Conservation (phyloP, 1,140 invertebrate genomes). For the Drosophila lacertosa region DNA sequence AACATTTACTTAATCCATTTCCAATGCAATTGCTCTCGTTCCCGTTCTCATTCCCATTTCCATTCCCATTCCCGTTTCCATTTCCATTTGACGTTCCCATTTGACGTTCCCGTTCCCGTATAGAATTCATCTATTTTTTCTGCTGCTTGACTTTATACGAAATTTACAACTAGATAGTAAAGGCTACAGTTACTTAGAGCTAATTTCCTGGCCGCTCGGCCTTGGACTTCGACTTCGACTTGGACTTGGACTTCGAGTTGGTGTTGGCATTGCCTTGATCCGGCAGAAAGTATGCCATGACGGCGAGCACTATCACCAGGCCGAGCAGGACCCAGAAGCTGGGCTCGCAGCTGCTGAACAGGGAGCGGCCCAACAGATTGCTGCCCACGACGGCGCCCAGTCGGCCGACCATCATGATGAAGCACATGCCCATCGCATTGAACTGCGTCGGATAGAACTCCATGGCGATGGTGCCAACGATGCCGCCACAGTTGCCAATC, state of each 20-base stretch:
- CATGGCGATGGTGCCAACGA: constrained; percentile 82
- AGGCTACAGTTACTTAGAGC: constrained; percentile 47
- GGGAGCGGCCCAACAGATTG: constrained; percentile 74
- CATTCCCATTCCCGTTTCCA: background rate
- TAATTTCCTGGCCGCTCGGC: constrained; percentile 24
- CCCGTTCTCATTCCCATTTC: constrained; percentile 7
- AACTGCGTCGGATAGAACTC: constrained; percentile 84
- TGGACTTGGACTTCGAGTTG: background rate
- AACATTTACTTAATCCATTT: constrained; percentile 79
- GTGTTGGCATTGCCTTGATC: constrained; percentile 35
- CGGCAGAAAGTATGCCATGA: constrained; percentile 58
- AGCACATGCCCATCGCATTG: constrained; percentile 84
- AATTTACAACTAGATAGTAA: constrained; percentile 11
- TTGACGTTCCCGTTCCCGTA: constrained; percentile 1
- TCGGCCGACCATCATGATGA: constrained; percentile 84
- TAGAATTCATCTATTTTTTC: constrained; percentile 19
- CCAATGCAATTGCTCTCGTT: constrained; percentile 66
- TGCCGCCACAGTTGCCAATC: constrained; percentile 80
- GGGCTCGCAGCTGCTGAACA: constrained; percentile 77
- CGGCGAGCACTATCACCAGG: constrained; percentile 32
- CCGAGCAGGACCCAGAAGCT: constrained; percentile 69
- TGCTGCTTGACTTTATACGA: constrained; percentile 6
- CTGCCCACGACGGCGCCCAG: constrained; percentile 83
- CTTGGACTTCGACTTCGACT: constrained; percentile 1
- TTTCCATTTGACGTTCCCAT: constrained; percentile 1